These are phyloP conservation scores for Clarias gariepinus DNA, from an alignment of 2,113 vertebrate species.

Conservation along the genomic window DNA sequence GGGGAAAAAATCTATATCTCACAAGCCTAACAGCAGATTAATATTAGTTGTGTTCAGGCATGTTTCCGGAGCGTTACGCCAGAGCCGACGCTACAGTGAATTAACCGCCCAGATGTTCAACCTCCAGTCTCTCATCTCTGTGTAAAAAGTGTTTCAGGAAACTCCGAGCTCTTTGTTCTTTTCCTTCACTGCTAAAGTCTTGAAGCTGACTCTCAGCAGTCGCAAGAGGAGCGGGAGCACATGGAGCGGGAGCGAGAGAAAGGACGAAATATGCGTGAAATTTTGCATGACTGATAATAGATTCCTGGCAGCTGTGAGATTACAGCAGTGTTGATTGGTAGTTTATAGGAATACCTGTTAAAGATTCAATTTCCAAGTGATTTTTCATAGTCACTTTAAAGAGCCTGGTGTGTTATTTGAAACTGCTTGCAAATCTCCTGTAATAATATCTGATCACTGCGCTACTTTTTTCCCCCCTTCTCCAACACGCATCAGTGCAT, in stretches of 20 bases:
- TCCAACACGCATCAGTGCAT: background rate
- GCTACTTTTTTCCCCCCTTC: background rate
- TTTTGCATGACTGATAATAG: conserved; percentile 56
- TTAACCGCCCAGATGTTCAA: conserved; percentile 53
- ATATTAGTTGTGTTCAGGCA: conserved; percentile 20
- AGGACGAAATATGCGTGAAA: conserved; percentile 46
- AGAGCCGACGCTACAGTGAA: conserved; percentile 45
- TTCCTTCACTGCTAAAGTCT: background rate
- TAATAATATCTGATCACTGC: conserved; percentile 52
- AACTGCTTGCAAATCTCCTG: conserved; percentile 47
- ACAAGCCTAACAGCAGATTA: conserved; percentile 35
- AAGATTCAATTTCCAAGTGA: conserved; percentile 43
- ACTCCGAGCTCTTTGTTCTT: conserved; percentile 40
- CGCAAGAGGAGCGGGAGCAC: background rate
- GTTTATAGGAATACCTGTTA: conserved; percentile 53
- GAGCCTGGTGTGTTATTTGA: conserved; percentile 46
- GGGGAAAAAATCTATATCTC: background rate
- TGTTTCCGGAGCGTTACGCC: conserved; percentile 34
- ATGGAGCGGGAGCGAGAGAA: background rate
- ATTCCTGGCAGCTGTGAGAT: conserved; percentile 53
- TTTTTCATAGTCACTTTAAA: conserved; percentile 50
- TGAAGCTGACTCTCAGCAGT: conserved; percentile 36
- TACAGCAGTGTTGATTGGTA: conserved; percentile 41
- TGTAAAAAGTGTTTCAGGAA: conserved; percentile 41
- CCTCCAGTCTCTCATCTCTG: conserved; percentile 43